A percentile compares a stretch with the other conserved stretches of the same genome.
These are phyloP conservation scores for Erethizon dorsatum DNA, from an alignment of 2,797 vertebrate genomes.

Conservation along the genomic window DNA sequence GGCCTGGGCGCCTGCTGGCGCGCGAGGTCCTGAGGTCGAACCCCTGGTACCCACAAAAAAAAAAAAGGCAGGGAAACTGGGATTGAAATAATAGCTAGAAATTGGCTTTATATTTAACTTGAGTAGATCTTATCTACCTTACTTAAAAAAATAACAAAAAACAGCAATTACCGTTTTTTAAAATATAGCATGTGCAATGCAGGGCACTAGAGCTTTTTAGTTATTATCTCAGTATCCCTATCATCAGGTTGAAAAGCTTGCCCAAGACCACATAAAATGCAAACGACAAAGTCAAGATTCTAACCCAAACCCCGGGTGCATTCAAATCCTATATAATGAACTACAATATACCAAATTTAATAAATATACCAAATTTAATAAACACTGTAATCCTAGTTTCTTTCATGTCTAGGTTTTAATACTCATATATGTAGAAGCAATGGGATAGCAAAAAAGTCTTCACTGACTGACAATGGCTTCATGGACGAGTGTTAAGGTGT, in stretches of 20 bases:
- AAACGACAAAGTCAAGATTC: conserved; percentile 28
- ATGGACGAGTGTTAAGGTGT: neutral
- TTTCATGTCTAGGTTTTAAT: conserved; percentile 51
- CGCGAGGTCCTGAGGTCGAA: no score
- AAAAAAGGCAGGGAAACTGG: neutral
- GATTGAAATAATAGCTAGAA: neutral
- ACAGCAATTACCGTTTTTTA: conserved; percentile 30
- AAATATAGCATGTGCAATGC: neutral
- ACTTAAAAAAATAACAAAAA: neutral
- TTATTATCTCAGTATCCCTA: neutral
- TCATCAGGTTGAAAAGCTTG: conserved; percentile 49
- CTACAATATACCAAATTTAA: neutral
- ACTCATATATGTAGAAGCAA: neutral
- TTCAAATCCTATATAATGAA: neutral
- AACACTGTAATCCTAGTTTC: conserved; percentile 23
- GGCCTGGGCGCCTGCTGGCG: no score
- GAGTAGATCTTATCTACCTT: neutral
- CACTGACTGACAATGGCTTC: neutral
- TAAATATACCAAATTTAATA: neutral
- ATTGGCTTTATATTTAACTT: conserved; percentile 46
- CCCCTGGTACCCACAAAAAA: no score
- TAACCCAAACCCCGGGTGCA: neutral
- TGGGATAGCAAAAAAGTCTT: conserved; percentile 7
- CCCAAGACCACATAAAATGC: neutral
- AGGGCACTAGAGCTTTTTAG: neutral